These are phyloP conservation scores for Agrochola lota DNA, from an alignment of 2,888 invertebrate genomes.

Conservation along the genomic window DNA sequence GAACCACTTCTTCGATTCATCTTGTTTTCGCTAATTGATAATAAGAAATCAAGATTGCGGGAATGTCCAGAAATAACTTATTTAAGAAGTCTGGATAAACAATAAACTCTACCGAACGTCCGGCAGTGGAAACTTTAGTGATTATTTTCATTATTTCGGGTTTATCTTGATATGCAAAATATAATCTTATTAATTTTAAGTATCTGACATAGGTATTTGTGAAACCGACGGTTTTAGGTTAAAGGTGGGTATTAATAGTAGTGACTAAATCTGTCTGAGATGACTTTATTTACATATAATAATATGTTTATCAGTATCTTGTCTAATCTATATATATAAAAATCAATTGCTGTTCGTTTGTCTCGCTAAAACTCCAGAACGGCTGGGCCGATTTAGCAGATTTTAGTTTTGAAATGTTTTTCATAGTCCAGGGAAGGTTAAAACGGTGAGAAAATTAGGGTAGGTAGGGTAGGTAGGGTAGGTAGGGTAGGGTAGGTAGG, in stretches of 20 bases:
- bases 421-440: too few relatives aligned
- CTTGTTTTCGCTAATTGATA: constrained; percentile 9
- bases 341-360: too few relatives aligned
- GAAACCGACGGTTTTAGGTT: not conserved
- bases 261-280: constrained; percentile 32
- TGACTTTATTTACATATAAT: constrained; percentile 25
- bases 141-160: constrained; percentile 8
- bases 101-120: constrained; percentile 11
- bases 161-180: constrained; percentile 33
- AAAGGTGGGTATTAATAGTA: constrained; percentile 30
- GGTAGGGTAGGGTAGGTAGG: too few relatives aligned
- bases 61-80: constrained; percentile 17
- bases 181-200: constrained; percentile 44
- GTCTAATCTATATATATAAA: too few relatives aligned
- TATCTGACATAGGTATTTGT: constrained; percentile 22
- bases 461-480: too few relatives aligned
- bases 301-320: constrained; percentile 16
- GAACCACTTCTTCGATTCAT: not conserved
- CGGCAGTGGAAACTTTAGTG: constrained; percentile 12
- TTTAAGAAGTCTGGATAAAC: constrained; percentile 25
- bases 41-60: not conserved
- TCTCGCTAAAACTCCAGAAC: too few relatives aligned
- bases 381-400: too few relatives aligned
- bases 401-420: too few relatives aligned
- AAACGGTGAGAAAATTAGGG: too few relatives aligned